Evolutionary conservation across 2,797 vertebrate genomes (phyloP).

Genomic region (Hyperoplus lanceolatus): DNA sequence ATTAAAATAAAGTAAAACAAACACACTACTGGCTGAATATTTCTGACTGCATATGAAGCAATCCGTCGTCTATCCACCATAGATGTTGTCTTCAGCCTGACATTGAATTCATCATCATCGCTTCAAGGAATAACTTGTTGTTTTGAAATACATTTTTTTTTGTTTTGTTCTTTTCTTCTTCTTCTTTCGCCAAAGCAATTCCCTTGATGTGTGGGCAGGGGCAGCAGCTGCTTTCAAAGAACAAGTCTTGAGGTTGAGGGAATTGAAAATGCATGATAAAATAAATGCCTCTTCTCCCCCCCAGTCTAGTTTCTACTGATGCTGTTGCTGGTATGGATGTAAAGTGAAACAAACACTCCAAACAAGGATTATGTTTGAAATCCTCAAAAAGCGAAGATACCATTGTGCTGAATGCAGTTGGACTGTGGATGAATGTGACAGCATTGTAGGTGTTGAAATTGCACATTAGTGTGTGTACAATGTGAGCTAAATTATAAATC

Average conservation of each 20-base stretch:
- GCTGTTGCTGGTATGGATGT: slow-evolving; percentile 18
- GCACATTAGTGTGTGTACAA: background rate
- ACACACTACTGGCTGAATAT: slow-evolving; percentile 23
- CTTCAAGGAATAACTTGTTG: slow-evolving; percentile 74
- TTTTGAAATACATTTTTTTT: slow-evolving; percentile 67
- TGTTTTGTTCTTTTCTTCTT: background rate
- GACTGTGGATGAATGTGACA: slow-evolving; percentile 25
- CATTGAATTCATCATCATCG: slow-evolving; percentile 58
- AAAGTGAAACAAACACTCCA: slow-evolving; percentile 28
- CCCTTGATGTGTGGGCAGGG: slow-evolving; percentile 72
- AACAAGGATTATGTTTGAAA: slow-evolving; percentile 7
- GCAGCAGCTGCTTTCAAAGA: slow-evolving; percentile 64
- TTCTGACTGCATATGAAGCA: slow-evolving; percentile 23
- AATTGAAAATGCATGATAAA: slow-evolving; percentile 51
- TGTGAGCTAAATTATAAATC: slow-evolving; percentile 15
- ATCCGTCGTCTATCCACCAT: slow-evolving; percentile 26
- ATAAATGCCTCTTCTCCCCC: slow-evolving; percentile 1
- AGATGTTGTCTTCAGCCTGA: slow-evolving; percentile 49
- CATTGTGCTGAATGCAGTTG: background rate
- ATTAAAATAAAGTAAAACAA: background rate
- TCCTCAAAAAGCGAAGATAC: slow-evolving; percentile 5
- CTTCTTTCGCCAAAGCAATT: slow-evolving; percentile 45
- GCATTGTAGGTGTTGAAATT: slow-evolving; percentile 10
- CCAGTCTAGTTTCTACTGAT: slow-evolving; percentile 17
- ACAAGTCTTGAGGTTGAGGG: slow-evolving; percentile 52